phyloP scores from a whole-genome alignment of 1,140 invertebrate genomes.

The Aplysia californica region DNA sequence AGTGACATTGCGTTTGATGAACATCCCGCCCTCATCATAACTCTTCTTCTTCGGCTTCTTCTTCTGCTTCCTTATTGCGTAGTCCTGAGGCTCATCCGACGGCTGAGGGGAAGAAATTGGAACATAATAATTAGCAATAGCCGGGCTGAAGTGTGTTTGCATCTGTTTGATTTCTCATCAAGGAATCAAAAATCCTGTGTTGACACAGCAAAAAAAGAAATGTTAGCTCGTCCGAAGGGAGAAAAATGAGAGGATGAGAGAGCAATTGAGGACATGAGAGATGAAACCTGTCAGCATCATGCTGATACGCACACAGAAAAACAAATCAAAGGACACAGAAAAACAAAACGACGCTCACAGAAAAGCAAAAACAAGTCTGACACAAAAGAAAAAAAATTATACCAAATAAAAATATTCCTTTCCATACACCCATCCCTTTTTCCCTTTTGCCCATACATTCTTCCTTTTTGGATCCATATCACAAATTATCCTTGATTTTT shows the following conservation, averaged over 20 bases:
- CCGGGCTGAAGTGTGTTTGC: no score
- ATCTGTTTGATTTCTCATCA: no score
- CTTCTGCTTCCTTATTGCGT: constrained; percentile 23
- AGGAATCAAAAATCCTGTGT: no score
- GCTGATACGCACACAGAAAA: constrained; percentile 10
- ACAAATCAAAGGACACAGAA: neutral
- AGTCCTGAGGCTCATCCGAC: constrained; percentile 43
- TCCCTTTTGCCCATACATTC: no score
- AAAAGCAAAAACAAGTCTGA: neutral
- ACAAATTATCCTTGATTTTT: no score
- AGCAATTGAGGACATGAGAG: no score
- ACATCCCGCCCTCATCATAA: constrained; percentile 50
- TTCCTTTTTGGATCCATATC: no score
- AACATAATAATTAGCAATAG: no score
- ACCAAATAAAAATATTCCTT: no score
- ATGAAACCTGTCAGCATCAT: no score
- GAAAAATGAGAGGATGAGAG: neutral
- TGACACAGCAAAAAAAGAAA: neutral
- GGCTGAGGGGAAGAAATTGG: constrained; percentile 17
- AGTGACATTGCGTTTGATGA: constrained; percentile 49
- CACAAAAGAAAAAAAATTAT: neutral
- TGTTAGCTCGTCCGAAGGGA: neutral
- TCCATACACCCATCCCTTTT: no score
- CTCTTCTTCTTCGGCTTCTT: constrained; percentile 47
- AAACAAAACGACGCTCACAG: neutral